Conservation (phyloP, 2,113 vertebrate species). For the Merops nubicus region DNA sequence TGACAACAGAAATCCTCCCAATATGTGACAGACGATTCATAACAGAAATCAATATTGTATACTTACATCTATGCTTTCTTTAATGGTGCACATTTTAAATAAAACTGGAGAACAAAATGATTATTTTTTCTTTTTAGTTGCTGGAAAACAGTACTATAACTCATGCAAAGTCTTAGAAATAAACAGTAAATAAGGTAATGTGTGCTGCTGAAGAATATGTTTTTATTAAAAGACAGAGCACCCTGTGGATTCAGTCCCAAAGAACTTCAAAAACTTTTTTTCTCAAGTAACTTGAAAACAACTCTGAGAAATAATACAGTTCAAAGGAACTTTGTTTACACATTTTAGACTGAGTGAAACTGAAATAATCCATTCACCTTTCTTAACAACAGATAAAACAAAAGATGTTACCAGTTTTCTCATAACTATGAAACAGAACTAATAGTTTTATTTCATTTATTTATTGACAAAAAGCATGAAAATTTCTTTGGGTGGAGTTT, state of each 20-base stretch:
- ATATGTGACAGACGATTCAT: neutral
- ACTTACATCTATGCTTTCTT: neutral
- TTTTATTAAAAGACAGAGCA: neutral
- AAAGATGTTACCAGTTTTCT: neutral
- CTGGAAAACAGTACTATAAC: neutral
- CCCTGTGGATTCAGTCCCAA: neutral
- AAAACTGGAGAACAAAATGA: neutral
- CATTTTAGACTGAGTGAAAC: neutral
- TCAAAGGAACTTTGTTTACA: slow-evolving; percentile 5
- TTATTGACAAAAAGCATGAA: neutral
- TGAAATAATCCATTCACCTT: neutral
- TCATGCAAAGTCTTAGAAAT: neutral
- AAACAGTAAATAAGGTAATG: neutral
- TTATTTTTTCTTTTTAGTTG: neutral
- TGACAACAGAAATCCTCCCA: neutral
- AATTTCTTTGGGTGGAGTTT: neutral
- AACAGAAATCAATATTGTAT: neutral
- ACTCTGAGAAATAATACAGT: too few relatives aligned
- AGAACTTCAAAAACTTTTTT: neutral
- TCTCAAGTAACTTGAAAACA: too few relatives aligned
- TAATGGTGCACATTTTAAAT: neutral
- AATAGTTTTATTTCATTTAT: neutral
- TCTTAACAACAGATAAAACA: neutral
- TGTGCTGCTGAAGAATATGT: neutral
- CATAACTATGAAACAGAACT: neutral